Evolutionary conservation across 37 sponge, comb jelly and placozoan genomes (phyloP), one percentile per base, ranked within the genome.

Genomic region (Axinella damicornis): DNA sequence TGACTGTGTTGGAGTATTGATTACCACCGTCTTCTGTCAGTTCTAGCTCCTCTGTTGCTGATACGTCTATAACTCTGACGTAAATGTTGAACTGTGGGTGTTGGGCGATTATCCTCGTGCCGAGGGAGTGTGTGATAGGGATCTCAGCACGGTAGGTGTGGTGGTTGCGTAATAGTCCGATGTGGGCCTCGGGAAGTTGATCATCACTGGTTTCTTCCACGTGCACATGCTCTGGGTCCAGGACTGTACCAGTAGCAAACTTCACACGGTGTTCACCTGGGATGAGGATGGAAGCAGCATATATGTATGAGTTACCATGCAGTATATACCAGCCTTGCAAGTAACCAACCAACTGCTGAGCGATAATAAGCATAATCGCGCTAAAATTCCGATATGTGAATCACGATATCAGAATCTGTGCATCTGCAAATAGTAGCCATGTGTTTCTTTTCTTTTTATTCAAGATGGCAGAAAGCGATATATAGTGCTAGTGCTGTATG

Each of bases 71-170:
- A 9, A 82, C 67, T 31, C 66, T 82, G 36, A 94, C 88, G 36
- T 55, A 87, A 35, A 83, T 65, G 54, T 94, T 94, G 76, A 74
- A 66, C 28, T 89, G 78, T 32, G 83, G 79, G 53, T 83, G 83
- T 41, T 40, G 57, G 30, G 83, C 82, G 27, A 54, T 41, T 24
- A 94, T 80, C 24, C 73, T 57, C 15, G 64, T n/a, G 27, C 87
- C 80, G 2, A 92, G 60, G 13, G 82, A 69, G 65, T 92, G 92
- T 24, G 83, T 25, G 53, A 87, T 36, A 22, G 88, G 84, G 61
- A 92, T 62, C 18, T 78, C 79, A 11, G 79, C 88, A 66, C 76
- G 63, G 64, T 94, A 94, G 41, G 87, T 87, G 80, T 94, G 94
- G 66, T 94, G 94, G 37, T 57, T 78, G 14, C 78, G 66, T 19